A percentile compares a stretch with the other conserved stretches of the same genome.
Conservation (phyloP, 2,797 vertebrate genomes). For the Xenopus petersii region DNA sequence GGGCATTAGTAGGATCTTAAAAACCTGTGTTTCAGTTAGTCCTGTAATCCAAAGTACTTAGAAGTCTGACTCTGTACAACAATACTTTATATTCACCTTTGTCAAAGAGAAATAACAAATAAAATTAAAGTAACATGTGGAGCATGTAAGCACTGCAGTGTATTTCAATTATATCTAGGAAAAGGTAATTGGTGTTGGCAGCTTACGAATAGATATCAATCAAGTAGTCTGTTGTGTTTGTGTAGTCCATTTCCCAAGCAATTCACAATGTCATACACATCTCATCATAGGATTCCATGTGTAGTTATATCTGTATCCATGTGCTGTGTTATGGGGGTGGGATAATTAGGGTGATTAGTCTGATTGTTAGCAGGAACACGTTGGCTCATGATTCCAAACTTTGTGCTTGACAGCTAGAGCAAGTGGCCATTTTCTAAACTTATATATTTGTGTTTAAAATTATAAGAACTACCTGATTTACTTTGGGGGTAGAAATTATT, state of each 20-base stretch:
- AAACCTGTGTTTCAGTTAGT: too few species aligned
- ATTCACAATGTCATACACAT: constrained; percentile 36
- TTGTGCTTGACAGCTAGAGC: constrained; percentile 15
- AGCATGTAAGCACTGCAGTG: constrained; percentile 2
- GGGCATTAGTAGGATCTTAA: too few species aligned
- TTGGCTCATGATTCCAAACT: constrained; percentile 19
- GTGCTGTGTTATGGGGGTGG: constrained; percentile 20
- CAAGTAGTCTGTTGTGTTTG: constrained; percentile 27
- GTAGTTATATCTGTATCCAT: constrained; percentile 26
- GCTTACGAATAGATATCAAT: constrained; percentile 29
- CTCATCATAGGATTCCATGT: constrained; percentile 4
- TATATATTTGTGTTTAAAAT: constrained; percentile 3
- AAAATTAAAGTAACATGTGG: constrained; percentile 3
- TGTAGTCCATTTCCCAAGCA: constrained; percentile 31
- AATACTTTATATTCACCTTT: constrained; percentile 1
- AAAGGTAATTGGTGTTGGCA: constrained; percentile 39
- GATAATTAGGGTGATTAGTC: constrained; percentile 38
- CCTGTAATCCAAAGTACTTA: too few species aligned
- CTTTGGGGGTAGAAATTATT: not conserved
- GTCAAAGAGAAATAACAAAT: constrained; percentile 11
- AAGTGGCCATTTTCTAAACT: constrained; percentile 10
- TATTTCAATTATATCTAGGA: constrained; percentile 31
- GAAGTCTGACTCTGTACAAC: not conserved
- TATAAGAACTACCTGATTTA: not conserved
- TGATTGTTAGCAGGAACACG: constrained; percentile 42